A percentile compares a stretch with the other conserved stretches of the same genome.
These are phyloP conservation scores for Dasyprocta punctata DNA, from an alignment of 2,113 vertebrate species.

Conservation along the genomic window DNA sequence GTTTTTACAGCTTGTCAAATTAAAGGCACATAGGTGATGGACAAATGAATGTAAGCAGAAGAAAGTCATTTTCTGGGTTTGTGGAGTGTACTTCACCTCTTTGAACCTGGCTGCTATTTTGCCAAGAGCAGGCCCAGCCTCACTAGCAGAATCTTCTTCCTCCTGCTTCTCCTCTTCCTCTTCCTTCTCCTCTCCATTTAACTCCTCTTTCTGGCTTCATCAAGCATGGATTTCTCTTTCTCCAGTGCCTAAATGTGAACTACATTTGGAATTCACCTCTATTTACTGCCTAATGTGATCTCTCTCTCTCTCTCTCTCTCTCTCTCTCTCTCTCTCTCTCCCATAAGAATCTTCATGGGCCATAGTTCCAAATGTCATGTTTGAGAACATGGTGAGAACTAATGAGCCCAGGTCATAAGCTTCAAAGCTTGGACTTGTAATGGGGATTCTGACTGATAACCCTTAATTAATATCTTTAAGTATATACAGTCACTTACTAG, in stretches of 20 bases:
- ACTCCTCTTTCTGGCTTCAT: neutral
- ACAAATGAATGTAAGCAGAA: neutral
- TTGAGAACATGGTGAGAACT: constrained; percentile 42
- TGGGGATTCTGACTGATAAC: constrained; percentile 26
- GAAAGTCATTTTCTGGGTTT: neutral
- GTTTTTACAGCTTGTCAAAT: neutral
- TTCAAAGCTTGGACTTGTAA: constrained; percentile 41
- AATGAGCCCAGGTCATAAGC: neutral
- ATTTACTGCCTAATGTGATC: neutral
- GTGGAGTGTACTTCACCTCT: neutral
- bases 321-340: neutral
- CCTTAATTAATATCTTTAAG: constrained; percentile 57
- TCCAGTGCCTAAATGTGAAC: neutral
- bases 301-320: too few relatives aligned
- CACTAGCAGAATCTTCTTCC: neutral
- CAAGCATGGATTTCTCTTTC: neutral
- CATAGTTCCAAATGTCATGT: constrained; percentile 45
- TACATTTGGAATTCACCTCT: neutral
- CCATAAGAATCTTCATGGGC: neutral
- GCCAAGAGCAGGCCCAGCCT: neutral
- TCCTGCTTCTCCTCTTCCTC: neutral
- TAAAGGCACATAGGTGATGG: neutral
- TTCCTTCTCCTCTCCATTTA: neutral
- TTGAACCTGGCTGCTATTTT: neutral
- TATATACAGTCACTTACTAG: neutral